phyloP scores from a whole-genome alignment of 2,113 vertebrate species.

The Poeciliopsis occidentalis region DNA sequence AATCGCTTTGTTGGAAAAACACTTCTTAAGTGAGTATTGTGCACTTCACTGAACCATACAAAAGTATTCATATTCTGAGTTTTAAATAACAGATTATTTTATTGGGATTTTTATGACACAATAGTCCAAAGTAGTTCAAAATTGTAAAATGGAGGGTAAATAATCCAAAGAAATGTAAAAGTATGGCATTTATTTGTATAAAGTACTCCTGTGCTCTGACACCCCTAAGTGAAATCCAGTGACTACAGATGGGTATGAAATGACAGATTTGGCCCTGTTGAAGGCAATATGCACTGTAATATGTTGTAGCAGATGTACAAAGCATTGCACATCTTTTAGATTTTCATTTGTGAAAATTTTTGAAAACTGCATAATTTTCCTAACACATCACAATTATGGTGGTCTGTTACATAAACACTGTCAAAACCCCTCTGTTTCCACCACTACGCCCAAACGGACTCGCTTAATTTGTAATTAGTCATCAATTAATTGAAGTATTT shows the following conservation, averaged over 20 bases:
- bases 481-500: neutral
- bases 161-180: no score
- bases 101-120: neutral
- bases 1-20: slow-evolving; percentile 96
- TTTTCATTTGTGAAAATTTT: neutral
- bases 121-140: neutral
- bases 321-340: neutral
- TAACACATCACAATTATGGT: no score
- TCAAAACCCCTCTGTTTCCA: no score
- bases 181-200: neutral
- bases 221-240: neutral
- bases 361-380: no score
- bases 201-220: neutral
- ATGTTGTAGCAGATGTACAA: no score
- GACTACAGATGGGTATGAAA: no score
- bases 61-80: neutral
- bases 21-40: slow-evolving; percentile 92
- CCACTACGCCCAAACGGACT: no score
- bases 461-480: neutral
- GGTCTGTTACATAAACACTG: no score
- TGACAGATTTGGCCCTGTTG: no score
- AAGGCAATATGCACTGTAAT: no score
- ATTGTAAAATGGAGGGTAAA: neutral
- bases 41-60: neutral
- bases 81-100: neutral